phyloP scores from a whole-genome alignment of 2,797 vertebrate species.

The Pantherophis alleghaniensis region DNA sequence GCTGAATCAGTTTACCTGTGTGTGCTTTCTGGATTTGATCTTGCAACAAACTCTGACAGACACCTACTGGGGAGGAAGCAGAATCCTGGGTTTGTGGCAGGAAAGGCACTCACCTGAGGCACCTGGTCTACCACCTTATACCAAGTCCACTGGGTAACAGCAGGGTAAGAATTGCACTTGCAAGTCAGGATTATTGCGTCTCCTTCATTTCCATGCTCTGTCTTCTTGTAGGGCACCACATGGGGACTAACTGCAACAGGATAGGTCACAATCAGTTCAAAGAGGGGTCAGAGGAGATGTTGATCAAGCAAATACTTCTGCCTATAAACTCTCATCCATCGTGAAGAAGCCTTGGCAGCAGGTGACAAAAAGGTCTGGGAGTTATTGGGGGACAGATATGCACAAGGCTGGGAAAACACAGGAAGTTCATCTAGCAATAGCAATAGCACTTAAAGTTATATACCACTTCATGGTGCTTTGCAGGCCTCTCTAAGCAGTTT shows the following conservation, averaged over 20 bases:
- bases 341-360: neutral
- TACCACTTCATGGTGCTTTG: neutral
- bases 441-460: neutral
- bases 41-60: too few relatives aligned
- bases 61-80: too few relatives aligned
- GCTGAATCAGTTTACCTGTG: too few relatives aligned
- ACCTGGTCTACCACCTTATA: constrained; percentile 34
- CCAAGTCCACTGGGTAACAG: constrained; percentile 66
- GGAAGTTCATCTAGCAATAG: neutral
- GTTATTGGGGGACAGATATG: neutral
- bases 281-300: neutral
- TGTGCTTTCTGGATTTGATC: too few relatives aligned
- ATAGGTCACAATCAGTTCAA: neutral
- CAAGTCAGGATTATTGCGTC: constrained; percentile 80
- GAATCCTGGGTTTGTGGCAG: rapidly evolving
- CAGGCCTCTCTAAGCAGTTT: neutral
- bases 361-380: neutral
- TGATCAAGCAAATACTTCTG: neutral
- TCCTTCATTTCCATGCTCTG: constrained; percentile 85
- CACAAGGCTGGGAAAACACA: neutral
- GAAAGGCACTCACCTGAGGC: neutral
- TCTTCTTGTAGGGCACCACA: constrained; percentile 80
- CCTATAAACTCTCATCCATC: neutral
- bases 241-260: constrained; percentile 73
- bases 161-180: constrained; percentile 76